These are phyloP conservation scores for Anniella stebbinsi DNA, from an alignment of 2,797 vertebrate genomes.

Conservation along the genomic window DNA sequence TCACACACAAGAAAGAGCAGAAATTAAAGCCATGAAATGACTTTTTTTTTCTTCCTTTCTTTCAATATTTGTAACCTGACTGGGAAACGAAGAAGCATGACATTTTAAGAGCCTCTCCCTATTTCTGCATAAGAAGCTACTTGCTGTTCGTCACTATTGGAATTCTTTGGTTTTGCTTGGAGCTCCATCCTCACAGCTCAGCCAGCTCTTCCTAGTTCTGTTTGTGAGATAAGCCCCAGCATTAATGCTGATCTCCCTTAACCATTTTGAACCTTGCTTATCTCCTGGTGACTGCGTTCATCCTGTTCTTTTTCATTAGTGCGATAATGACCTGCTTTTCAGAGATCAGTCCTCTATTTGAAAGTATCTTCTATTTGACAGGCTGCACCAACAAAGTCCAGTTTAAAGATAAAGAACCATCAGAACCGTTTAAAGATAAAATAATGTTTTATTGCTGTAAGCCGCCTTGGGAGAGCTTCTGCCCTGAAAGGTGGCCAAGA, in stretches of 20 bases:
- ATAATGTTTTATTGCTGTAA: no score
- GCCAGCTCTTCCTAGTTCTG: not conserved
- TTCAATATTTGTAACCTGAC: constrained; percentile 6
- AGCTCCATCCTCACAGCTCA: not conserved
- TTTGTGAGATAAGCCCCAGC: not conserved
- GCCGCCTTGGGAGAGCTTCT: no score
- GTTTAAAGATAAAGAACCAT: no score
- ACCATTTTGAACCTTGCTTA: not conserved
- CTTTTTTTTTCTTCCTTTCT: not conserved
- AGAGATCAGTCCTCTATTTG: no score
- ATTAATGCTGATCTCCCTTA: not conserved
- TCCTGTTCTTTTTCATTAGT: not conserved
- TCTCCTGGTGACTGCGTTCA: not conserved
- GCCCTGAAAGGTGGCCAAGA: no score
- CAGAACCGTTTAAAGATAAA: no score
- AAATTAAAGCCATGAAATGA: constrained; percentile 30
- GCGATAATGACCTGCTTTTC: not conserved
- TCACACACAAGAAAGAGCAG: constrained; percentile 38
- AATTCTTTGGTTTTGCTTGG: not conserved
- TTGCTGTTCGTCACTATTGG: not conserved
- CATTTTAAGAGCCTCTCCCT: not conserved
- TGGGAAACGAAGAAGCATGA: not conserved
- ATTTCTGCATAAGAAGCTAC: not conserved
- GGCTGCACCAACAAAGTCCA: no score
- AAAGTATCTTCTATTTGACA: no score